These are phyloP conservation scores for Meles meles DNA, from an alignment of 2,113 vertebrate genomes.

Conservation along the genomic window DNA sequence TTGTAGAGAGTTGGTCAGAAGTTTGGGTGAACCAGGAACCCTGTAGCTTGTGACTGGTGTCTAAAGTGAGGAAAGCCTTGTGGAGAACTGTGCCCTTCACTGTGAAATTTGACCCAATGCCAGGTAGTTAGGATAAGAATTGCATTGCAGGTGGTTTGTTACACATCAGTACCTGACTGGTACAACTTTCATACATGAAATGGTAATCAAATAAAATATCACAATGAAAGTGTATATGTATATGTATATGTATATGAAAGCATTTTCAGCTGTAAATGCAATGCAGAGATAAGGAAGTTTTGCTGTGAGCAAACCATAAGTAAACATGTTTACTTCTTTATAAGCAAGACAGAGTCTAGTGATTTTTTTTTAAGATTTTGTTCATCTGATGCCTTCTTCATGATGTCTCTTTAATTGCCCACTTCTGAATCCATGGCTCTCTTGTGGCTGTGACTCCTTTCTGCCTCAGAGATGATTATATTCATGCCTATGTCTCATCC, in stretches of 20 bases:
- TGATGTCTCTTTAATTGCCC: not conserved
- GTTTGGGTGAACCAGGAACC: not conserved
- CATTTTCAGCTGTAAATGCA: not conserved
- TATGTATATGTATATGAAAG: not conserved
- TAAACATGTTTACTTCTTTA: not conserved
- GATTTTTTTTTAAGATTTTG: not conserved
- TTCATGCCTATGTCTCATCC: not conserved
- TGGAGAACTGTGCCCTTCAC: not conserved
- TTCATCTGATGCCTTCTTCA: not conserved
- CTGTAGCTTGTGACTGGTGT: not conserved
- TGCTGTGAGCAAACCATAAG: not conserved
- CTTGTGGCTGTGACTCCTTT: not conserved
- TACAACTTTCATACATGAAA: not conserved
- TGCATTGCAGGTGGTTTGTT: not conserved
- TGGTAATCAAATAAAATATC: not conserved
- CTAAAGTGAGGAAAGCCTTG: not conserved
- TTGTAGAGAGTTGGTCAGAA: not conserved
- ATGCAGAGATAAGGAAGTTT: not conserved
- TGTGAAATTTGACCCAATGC: not conserved
- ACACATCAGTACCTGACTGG: not conserved
- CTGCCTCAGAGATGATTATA: not conserved
- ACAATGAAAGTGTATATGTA: not conserved
- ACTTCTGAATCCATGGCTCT: not conserved
- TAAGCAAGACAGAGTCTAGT: not conserved
- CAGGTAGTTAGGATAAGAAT: not conserved